Evolutionary conservation across 2,113 vertebrate species (phyloP), one percentile per base, ranked within the genome.

Genomic region (Pachyramphus minor): DNA sequence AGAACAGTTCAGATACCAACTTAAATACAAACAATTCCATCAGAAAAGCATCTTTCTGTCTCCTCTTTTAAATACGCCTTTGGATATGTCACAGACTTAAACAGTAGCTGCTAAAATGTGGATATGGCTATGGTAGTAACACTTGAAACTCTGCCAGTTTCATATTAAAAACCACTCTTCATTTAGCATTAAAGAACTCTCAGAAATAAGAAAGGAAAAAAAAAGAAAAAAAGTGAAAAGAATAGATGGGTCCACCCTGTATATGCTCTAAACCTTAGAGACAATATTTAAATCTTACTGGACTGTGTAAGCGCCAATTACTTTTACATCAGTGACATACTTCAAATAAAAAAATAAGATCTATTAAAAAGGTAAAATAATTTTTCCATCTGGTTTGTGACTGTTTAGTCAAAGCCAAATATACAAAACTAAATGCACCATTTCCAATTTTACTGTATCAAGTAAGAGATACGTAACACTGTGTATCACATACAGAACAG

Each of bases 311-410:
- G 86, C 44, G 90, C 77, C 81, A 92, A 96, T 95, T 64, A 50
- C 86, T 95, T 95, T 93, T 93, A 96, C 76, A 94, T 94, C 91
- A 97, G 91, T 96, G 97, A 97, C 69, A 68, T 59, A 97, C 84
- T 96, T 90, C 97, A 98, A 98, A 97, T 97, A 98, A 98, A 98
- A 98, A 98, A 98, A 98, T 98, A 98, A 92, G 83, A 98, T 97
- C 90, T 98, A 95, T 96, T 97, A 97, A 97, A 97, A 98, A 98
- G 97, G 95, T 97, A 97, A 96, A 96, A 91, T 89, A 96, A 97
- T 79, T 95, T 94, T 91, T 90, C 95, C 83, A 93, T 96, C 95
- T 85, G 77, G 78, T 92, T 96, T 37, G 89, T 95, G 86, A 86
- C 87, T 91, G 84, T 74, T 73, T 93, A 84, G 76, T 94, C 93